Evolutionary conservation across 2,888 invertebrate species (phyloP), one percentile per base, ranked within the genome.

Genomic region (Andrena praecox): DNA sequence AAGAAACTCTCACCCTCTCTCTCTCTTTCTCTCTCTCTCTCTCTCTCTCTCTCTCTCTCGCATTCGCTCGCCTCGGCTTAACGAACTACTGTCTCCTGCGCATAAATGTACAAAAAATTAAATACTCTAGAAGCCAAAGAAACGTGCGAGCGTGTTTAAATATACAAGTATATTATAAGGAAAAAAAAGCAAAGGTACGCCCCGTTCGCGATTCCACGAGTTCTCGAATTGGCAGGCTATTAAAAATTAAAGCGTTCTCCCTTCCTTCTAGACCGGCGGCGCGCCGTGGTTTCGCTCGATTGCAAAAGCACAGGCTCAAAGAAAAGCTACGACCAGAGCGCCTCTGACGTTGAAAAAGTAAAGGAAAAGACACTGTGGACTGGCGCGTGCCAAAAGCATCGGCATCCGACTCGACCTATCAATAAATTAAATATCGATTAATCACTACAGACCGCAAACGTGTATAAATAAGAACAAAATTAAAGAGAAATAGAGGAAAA

Each of bases 351-450:
- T 8, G 54, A 52, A 8, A 20, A 3, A 56, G 29, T 42, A 48
- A 8, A 29, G 27, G 59, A 60, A 12, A 12, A 20, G 24, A 16
- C 54, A 50, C 33, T 10, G 56, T 5, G 27, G 24, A 20, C 42
- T 42, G 42, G 16, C 42, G 42, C 16, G 42, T 42, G 42, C 16
- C 42, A 16, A 16, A 42, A 20, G 20, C 42, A 5, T 16, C 42
- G 5, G 24, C 56, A 56, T 24, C 29, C 56, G n/a, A 50, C 10
- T 56, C 35, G 24, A 48, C 35, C 29, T 8, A 31, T 54, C 10
- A 62, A 77, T 77, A 77, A 77, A 73, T 67, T 60, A 77, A 64
- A 77, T 60, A 66, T 8, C 4, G 10, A 54, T 63, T 10, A 35
- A 16, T 10, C 27, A 1, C n/a, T 56, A 27, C 24, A 29, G 12